phyloP scores from a whole-genome alignment of 2,888 invertebrate genomes.

The Plebejus melissa region DNA sequence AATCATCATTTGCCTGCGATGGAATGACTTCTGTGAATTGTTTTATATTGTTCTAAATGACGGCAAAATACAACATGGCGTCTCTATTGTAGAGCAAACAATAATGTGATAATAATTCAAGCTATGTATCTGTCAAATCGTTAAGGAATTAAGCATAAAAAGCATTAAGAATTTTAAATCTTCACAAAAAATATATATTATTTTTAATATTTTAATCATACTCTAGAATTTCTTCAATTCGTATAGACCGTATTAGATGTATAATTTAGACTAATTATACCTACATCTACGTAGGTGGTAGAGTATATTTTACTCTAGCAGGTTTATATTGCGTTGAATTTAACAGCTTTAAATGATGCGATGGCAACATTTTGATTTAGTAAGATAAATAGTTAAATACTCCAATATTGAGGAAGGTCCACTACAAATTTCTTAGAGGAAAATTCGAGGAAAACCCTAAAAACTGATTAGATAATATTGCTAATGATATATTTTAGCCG shows the following conservation, averaged over 20 bases:
- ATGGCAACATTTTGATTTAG: not conserved
- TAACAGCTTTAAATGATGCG: not conserved
- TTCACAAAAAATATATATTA: not conserved
- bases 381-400: no score
- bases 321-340: not conserved
- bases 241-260: no score
- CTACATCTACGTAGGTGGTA: not conserved
- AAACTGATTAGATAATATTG: not conserved
- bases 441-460: not conserved
- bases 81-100: slow-evolving; percentile 11
- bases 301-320: not conserved
- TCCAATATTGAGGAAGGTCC: no score
- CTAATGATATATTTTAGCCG: not conserved
- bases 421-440: no score
- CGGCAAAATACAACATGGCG: slow-evolving; percentile 9
- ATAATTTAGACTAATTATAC: no score
- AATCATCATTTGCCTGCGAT: slow-evolving; percentile 10
- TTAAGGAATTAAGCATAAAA: not conserved
- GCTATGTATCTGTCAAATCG: not conserved
- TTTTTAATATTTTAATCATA: not conserved
- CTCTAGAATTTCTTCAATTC: not conserved
- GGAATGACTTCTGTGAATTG: slow-evolving; percentile 18
- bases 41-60: slow-evolving; percentile 15
- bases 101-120: not conserved
- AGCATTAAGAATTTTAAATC: not conserved